phyloP scores from a whole-genome alignment of 2,888 invertebrate species.

The Amblyteles armatorius region DNA sequence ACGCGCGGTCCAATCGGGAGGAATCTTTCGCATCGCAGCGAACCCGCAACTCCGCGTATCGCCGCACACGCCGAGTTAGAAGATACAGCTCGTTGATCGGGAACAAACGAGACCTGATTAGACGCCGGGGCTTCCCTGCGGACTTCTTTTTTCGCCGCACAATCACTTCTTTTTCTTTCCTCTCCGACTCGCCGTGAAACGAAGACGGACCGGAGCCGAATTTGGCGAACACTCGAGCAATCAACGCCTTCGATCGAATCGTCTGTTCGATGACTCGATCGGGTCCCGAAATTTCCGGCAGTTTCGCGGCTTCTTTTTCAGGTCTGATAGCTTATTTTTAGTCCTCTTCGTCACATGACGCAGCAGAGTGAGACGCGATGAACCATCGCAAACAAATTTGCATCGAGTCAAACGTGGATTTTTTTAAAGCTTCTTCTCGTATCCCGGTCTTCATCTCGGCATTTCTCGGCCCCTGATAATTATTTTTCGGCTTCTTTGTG shows the following conservation, averaged over 20 bases:
- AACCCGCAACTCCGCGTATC: conserved; percentile 1
- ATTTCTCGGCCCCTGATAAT: neutral
- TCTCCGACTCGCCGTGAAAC: neutral
- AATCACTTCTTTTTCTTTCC: neutral
- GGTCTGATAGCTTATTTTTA: too few relatives aligned
- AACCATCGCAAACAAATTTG: too few relatives aligned
- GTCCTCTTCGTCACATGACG: too few relatives aligned
- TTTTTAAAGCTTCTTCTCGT: too few relatives aligned
- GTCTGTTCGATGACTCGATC: neutral
- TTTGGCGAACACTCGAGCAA: neutral
- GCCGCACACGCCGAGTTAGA: conserved; percentile 24
- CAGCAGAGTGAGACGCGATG: too few relatives aligned
- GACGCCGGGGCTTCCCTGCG: conserved; percentile 48
- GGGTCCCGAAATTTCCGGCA: neutral
- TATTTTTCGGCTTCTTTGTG: neutral
- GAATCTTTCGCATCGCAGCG: conserved; percentile 65
- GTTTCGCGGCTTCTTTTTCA: neutral
- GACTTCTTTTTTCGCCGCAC: conserved; percentile 1
- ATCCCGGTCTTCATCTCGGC: too few relatives aligned
- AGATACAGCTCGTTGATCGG: conserved; percentile 56
- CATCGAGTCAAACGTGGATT: too few relatives aligned
- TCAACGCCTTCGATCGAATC: neutral
- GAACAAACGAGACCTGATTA: conserved; percentile 76
- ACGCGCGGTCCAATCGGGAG: conserved; percentile 28
- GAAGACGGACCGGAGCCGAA: neutral